These are phyloP conservation scores for Eupithecia subumbrata DNA, from an alignment of 2,888 invertebrate genomes.

Conservation along the genomic window DNA sequence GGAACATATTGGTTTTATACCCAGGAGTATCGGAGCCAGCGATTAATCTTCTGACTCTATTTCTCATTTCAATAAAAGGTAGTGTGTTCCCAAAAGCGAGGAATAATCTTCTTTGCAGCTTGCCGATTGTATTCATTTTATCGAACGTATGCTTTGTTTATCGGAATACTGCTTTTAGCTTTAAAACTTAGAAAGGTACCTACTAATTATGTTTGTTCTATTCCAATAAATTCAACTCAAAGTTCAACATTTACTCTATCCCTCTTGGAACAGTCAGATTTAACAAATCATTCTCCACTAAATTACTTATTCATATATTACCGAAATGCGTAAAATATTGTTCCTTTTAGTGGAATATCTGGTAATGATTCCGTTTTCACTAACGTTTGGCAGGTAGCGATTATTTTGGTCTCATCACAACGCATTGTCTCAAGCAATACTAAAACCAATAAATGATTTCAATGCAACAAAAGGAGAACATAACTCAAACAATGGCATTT, in stretches of 20 bases:
- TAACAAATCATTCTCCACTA: too few relatives aligned
- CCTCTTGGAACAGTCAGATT: too few relatives aligned
- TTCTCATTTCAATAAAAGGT: slow-evolving; percentile 4
- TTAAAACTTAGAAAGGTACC: too few relatives aligned
- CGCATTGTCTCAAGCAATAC: background rate
- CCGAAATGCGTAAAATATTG: background rate
- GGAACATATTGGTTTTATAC: slow-evolving; percentile 35
- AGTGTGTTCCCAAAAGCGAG: background rate
- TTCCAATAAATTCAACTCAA: too few relatives aligned
- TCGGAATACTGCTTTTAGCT: background rate
- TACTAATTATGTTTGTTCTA: too few relatives aligned
- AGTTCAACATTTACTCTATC: too few relatives aligned
- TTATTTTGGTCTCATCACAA: too few relatives aligned
- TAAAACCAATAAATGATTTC: background rate
- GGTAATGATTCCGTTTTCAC: too few relatives aligned
- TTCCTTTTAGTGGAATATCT: background rate
- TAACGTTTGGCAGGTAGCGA: too few relatives aligned
- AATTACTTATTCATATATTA: background rate
- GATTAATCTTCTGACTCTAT: slow-evolving; percentile 15
- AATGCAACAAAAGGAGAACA: background rate
- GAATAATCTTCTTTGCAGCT: background rate
- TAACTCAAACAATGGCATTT: slow-evolving; percentile 22
- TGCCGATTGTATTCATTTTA: background rate
- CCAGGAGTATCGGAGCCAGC: slow-evolving; percentile 26
- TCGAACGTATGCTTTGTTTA: background rate